Evolutionary conservation across 2,797 vertebrate genomes (phyloP).

Genomic region (Carapus acus): DNA sequence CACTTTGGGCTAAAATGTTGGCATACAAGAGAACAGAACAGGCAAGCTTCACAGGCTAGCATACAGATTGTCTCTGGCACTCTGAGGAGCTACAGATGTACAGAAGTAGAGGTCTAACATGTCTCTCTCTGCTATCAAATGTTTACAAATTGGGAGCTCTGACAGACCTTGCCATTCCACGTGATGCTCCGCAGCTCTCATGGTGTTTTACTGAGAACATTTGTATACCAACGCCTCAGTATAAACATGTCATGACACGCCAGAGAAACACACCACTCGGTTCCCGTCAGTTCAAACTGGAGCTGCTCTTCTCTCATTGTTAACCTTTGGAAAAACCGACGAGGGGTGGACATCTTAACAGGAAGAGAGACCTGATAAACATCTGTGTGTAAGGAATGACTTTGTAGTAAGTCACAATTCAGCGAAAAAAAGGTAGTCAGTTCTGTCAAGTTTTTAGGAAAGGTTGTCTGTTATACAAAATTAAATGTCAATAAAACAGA

Average conservation of each 20-base stretch:
- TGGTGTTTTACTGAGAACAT: neutral
- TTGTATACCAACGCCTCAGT: neutral
- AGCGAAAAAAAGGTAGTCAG: no score
- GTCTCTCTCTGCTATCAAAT: no score
- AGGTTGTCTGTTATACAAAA: no score
- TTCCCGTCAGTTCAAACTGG: neutral
- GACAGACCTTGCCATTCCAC: neutral
- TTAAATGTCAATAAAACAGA: neutral
- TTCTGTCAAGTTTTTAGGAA: no score
- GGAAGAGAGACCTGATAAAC: slow-evolving; percentile 5
- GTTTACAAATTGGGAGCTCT: no score
- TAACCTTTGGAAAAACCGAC: neutral
- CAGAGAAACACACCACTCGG: neutral
- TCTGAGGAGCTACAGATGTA: neutral
- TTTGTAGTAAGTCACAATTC: no score
- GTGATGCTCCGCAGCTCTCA: neutral
- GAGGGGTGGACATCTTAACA: slow-evolving; percentile 13
- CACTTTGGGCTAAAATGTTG: neutral
- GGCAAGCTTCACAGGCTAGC: no score
- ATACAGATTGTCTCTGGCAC: neutral
- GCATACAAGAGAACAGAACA: neutral
- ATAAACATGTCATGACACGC: neutral
- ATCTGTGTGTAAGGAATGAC: neutral
- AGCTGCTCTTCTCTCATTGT: neutral
- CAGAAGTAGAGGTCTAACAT: neutral